Conservation (phyloP, 2,797 vertebrate species). For the Botia almorhae region DNA sequence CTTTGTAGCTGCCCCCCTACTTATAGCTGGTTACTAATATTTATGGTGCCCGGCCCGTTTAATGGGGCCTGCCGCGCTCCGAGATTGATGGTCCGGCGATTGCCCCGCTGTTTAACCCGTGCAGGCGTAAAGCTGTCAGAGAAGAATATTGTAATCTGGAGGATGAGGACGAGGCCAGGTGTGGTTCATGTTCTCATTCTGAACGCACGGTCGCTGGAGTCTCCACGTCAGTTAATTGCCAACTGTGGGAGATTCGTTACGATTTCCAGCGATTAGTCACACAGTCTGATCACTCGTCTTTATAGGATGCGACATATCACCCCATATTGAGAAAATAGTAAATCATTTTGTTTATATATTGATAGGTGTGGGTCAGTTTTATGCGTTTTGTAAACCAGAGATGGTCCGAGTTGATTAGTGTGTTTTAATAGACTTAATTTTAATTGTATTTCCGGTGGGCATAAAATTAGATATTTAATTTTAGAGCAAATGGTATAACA, state of each 20-base stretch:
- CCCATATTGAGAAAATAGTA: not conserved
- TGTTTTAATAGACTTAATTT: too few species aligned
- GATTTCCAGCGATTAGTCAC: slow-evolving; percentile 31
- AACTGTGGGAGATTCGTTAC: too few species aligned
- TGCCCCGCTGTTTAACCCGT: slow-evolving; percentile 72
- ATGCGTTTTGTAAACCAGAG: too few species aligned
- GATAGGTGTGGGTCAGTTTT: not conserved
- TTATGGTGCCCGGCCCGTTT: slow-evolving; percentile 80
- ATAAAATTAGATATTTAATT: too few species aligned
- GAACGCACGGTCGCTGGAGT: slow-evolving; percentile 33
- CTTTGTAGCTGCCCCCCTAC: slow-evolving; percentile 55
- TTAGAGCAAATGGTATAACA: too few species aligned
- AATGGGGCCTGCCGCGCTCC: slow-evolving; percentile 65
- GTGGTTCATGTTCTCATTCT: slow-evolving; percentile 58
- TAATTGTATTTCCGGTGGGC: too few species aligned
- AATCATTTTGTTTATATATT: not conserved
- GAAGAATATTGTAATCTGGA: slow-evolving; percentile 69
- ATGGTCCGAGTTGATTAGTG: too few species aligned
- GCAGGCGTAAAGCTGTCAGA: slow-evolving; percentile 73
- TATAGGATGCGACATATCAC: not conserved
- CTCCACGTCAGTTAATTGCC: slow-evolving; percentile 13
- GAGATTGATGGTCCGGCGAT: slow-evolving; percentile 77
- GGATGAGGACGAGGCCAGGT: slow-evolving; percentile 67
- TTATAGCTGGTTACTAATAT: slow-evolving; percentile 77
- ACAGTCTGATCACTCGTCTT: slow-evolving; percentile 14